Base-by-base conservation (phyloP, 2,888 invertebrate genomes). In the Nemapogon koenigi region DNA sequence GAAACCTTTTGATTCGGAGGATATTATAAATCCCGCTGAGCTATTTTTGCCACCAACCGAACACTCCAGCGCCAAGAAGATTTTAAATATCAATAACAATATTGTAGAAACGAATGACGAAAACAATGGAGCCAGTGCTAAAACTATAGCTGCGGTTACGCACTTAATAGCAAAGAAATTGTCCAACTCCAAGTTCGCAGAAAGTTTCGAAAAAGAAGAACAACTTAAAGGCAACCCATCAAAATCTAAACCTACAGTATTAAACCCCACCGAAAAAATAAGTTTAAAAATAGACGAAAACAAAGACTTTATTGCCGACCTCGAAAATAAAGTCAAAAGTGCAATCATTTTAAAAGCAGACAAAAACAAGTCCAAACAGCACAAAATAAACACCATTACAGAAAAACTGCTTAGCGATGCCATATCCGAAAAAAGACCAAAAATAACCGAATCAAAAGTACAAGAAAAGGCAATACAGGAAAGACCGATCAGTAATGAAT, bases 231-330 rank as follows among this genome's bases (percentile, higher is more conserved):
- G n/a, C n/a, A n/a, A 39, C 14, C 37, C n/a, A 43, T 42, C 10
- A 73, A 76, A 61, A n/a, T n/a, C n/a, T n/a, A n/a, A n/a, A n/a
- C n/a, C n/a, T n/a, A 62, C 72, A 62, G 67, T 72, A 63, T 65
- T 71, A 62, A 68, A 70, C 53, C 41, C 66, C 52, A 60, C 59
- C 52, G 57, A 57, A 37, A 63, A 60, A 49, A 43, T 55, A 29
- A 54, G 50, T 44, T 48, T 53, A 22, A 63, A 62, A 42, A 62
- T 61, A 41, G 61, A 60, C 18, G 3, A 8, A 3, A 17, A 33
- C 7, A 19, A 3, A 11, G 11, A 19, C 2, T n/a, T n/a, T n/a
- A n/a, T n/a, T n/a, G n/a, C n/a, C n/a, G n/a, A n/a, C 14, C 3
- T n/a, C 30, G 16, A 16, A 30, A 11, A 30, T 16, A 4, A n/a